Percentiles rank a stretch among this genome's conserved stretches.
phyloP scores from a whole-genome alignment of 2,797 vertebrate species.

The Tamandua tetradactyla region DNA sequence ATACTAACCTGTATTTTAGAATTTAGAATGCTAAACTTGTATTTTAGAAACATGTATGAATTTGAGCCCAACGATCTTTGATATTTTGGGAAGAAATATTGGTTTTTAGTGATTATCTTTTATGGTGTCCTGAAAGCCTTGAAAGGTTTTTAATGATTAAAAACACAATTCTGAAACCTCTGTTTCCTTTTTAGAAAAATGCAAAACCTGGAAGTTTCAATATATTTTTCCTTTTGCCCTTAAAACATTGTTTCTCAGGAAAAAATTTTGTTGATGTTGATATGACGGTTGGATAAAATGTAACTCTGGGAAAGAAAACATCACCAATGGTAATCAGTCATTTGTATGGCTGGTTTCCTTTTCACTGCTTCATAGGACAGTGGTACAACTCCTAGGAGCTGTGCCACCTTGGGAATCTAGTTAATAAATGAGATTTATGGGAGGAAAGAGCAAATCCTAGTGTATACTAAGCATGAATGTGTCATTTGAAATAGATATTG shows the following conservation, averaged over 20 bases:
- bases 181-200: neutral
- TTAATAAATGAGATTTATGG: neutral
- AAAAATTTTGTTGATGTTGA: neutral
- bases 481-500: neutral
- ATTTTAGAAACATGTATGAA: neutral
- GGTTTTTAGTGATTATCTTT: neutral
- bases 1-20: neutral
- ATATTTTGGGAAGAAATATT: neutral
- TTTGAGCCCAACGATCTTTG: neutral
- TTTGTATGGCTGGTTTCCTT: neutral
- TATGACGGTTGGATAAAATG: too few relatives aligned
- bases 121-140: neutral
- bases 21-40: too few relatives aligned
- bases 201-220: neutral
- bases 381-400: neutral
- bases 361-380: neutral
- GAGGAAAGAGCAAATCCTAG: neutral
- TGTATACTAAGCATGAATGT: neutral
- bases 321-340: accelerated
- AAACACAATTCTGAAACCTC: neutral
- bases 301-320: neutral
- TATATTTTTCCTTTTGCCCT: neutral
- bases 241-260: neutral
- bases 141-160: neutral
- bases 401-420: too few relatives aligned